phyloP scores from a whole-genome alignment of 2,888 invertebrate genomes.

The Cybosia mesomella region DNA sequence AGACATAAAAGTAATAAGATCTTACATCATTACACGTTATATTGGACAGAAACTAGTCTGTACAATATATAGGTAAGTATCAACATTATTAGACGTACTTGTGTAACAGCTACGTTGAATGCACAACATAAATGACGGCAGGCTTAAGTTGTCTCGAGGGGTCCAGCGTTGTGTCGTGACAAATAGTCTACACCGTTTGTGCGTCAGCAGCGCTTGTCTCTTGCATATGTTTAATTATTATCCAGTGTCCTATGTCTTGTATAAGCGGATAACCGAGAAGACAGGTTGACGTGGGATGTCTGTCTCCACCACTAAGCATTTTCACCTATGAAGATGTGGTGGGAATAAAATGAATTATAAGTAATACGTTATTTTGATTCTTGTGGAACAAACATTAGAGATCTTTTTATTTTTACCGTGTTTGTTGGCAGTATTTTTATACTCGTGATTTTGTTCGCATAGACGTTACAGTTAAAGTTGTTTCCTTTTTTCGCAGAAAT shows the following conservation, averaged over 20 bases:
- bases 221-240: constrained; percentile 28
- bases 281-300: background rate
- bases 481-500: too few relatives aligned
- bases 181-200: constrained; percentile 49
- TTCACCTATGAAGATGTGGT: too few relatives aligned
- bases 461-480: too few relatives aligned
- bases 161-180: constrained; percentile 45
- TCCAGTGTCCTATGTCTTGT: constrained; percentile 10
- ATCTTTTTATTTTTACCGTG: too few relatives aligned
- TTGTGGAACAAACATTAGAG: too few relatives aligned
- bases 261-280: background rate
- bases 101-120: constrained; percentile 23
- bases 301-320: too few relatives aligned
- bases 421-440: too few relatives aligned
- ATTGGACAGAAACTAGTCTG: too few relatives aligned
- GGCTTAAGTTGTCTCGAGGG: constrained; percentile 52
- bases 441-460: too few relatives aligned
- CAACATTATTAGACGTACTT: background rate
- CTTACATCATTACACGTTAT: too few relatives aligned
- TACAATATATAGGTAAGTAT: background rate
- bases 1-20: too few relatives aligned
- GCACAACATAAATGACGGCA: constrained; percentile 39
- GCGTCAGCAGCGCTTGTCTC: constrained; percentile 28
- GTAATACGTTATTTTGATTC: too few relatives aligned
- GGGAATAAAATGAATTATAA: background rate